These are phyloP conservation scores for Oreochromis spilurus DNA, from an alignment of 2,113 vertebrate species.

Conservation along the genomic window DNA sequence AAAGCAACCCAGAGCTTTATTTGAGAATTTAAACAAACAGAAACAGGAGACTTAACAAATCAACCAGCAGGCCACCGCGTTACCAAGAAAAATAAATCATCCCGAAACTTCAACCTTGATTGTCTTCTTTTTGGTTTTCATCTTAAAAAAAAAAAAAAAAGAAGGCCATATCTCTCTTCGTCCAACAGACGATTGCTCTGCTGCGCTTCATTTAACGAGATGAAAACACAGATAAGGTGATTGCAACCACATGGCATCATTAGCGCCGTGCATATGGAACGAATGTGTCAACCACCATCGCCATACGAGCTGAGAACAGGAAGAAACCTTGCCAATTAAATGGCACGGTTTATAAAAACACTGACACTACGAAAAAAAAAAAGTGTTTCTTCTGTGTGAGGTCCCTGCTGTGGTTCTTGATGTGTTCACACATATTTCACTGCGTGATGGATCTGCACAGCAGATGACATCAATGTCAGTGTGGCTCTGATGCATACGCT, in stretches of 20 bases:
- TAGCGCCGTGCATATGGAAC: conserved; percentile 59
- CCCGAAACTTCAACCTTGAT: neutral
- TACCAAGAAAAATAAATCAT: neutral
- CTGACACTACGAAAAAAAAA: conserved; percentile 2
- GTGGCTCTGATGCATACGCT: neutral
- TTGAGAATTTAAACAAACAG: neutral
- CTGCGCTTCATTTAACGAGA: conserved; percentile 49
- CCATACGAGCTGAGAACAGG: conserved; percentile 1
- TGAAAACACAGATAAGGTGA: conserved; percentile 61
- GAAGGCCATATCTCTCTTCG: neutral
- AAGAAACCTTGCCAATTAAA: conserved; percentile 59
- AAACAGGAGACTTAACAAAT: neutral
- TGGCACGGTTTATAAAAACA: conserved; percentile 56
- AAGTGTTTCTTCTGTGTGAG: conserved; percentile 57
- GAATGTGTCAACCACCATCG: conserved; percentile 61
- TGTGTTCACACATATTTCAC: conserved; percentile 12
- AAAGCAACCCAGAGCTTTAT: neutral
- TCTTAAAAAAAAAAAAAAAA: neutral
- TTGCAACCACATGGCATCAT: conserved; percentile 66
- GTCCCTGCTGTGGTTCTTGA: conserved; percentile 39
- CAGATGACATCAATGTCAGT: conserved; percentile 59
- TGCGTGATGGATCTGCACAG: conserved; percentile 52
- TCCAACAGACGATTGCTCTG: neutral
- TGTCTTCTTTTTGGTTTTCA: neutral
- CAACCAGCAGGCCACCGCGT: neutral